Percentiles rank a stretch among this genome's conserved stretches.
Evolutionary conservation across 1,140 invertebrate species (phyloP).

Genomic region (Batillaria attramentaria): DNA sequence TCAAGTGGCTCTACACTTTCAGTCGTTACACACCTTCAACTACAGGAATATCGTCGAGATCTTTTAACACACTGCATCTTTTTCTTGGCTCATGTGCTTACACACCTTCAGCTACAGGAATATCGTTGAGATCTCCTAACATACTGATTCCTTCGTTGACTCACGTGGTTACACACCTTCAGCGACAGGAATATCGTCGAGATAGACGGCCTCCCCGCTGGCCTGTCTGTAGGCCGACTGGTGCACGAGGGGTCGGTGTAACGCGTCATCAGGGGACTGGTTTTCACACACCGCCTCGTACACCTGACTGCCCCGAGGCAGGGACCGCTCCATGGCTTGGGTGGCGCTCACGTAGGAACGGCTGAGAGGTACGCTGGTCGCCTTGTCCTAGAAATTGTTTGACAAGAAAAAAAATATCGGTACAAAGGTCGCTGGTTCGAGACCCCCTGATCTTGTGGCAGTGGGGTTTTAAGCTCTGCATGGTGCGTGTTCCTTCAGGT

Average conservation of each 20-base stretch:
- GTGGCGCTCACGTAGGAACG: constrained; percentile 34
- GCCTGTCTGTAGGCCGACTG: constrained; percentile 89
- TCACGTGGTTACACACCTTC: too few relatives aligned
- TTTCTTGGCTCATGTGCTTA: too few relatives aligned
- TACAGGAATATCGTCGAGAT: too few relatives aligned
- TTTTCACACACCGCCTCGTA: constrained; percentile 74
- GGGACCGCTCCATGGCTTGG: constrained; percentile 49
- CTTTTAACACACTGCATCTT: too few relatives aligned
- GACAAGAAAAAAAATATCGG: too few relatives aligned
- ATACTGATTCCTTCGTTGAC: too few relatives aligned
- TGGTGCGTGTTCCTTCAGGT: too few relatives aligned
- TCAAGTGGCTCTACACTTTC: not conserved
- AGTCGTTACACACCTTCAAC: not conserved
- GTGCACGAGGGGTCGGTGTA: constrained; percentile 88
- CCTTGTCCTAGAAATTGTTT: not conserved
- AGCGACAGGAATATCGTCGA: constrained; percentile 86
- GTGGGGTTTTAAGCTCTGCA: too few relatives aligned
- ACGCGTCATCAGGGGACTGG: constrained; percentile 79
- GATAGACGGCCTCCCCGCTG: constrained; percentile 92
- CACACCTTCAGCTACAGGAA: too few relatives aligned
- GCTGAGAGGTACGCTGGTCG: constrained; percentile 15
- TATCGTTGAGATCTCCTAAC: too few relatives aligned
- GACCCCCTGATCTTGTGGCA: too few relatives aligned
- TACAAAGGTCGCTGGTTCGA: too few relatives aligned
- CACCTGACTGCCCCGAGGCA: constrained; percentile 69